phyloP scores from a whole-genome alignment of 2,888 invertebrate genomes.

The Gonocerus acuteangulatus region DNA sequence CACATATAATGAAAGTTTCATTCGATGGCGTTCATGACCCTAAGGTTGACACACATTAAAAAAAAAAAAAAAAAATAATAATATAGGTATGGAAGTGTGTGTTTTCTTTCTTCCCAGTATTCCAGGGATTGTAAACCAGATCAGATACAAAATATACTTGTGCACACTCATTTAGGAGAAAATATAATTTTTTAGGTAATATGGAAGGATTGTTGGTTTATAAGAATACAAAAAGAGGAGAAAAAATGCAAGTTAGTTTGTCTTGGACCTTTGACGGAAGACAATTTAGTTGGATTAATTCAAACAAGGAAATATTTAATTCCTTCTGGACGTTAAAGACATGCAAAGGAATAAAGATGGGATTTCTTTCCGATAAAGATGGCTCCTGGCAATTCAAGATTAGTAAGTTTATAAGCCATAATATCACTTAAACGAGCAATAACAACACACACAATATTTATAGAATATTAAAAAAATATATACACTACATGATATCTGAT shows the following conservation, averaged over 20 bases:
- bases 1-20: too few relatives aligned
- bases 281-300: neutral
- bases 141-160: too few relatives aligned
- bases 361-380: slow-evolving; percentile 9
- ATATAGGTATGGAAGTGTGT: too few relatives aligned
- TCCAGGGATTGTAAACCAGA: too few relatives aligned
- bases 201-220: slow-evolving; percentile 18
- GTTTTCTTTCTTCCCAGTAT: too few relatives aligned
- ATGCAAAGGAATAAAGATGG: slow-evolving; percentile 14
- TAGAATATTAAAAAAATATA: too few relatives aligned
- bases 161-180: too few relatives aligned
- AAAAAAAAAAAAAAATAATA: too few relatives aligned
- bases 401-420: slow-evolving; percentile 8
- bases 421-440: neutral
- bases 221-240: neutral
- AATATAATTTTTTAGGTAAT: slow-evolving; percentile 9
- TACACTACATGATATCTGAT: too few relatives aligned
- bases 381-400: slow-evolving; percentile 25
- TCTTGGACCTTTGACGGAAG: slow-evolving; percentile 13
- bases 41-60: too few relatives aligned
- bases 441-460: too few relatives aligned
- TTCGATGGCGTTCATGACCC: too few relatives aligned
- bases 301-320: slow-evolving; percentile 5
- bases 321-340: slow-evolving; percentile 22
- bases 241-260: neutral